Conservation (phyloP, 2,113 vertebrate genomes). For the Rhabdomys dilectus region DNA sequence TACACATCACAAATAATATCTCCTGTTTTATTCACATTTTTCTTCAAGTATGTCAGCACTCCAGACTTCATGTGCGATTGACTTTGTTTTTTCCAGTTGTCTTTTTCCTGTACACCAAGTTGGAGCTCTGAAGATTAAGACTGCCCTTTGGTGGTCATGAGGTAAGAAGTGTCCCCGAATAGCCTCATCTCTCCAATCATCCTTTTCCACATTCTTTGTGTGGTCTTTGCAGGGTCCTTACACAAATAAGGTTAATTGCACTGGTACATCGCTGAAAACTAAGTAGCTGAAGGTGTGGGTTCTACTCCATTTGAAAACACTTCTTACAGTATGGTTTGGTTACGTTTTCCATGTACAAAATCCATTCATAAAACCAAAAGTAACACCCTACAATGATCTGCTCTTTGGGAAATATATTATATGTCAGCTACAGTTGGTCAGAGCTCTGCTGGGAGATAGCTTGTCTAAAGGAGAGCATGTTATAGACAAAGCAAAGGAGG, state of each 20-base stretch:
- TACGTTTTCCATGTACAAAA: background rate
- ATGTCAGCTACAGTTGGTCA: background rate
- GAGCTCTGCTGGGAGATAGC: background rate
- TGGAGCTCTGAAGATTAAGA: background rate
- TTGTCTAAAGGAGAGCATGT: background rate
- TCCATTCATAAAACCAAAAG: background rate
- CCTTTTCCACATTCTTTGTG: background rate
- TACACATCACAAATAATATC: background rate
- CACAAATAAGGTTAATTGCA: background rate
- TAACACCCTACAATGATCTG: background rate
- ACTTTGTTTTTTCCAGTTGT: background rate
- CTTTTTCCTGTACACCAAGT: background rate
- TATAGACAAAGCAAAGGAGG: background rate
- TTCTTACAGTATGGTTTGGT: background rate
- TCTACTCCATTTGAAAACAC: background rate
- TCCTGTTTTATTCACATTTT: background rate
- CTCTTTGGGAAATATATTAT: background rate
- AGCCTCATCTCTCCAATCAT: rapidly evolving
- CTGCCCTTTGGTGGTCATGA: background rate
- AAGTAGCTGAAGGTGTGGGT: background rate
- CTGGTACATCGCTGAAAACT: background rate
- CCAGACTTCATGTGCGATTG: background rate
- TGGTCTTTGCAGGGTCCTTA: background rate
- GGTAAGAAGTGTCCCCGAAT: background rate
- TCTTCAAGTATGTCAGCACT: background rate